Base-by-base conservation (phyloP, 2,797 vertebrate species). In the Paguma larvata region DNA sequence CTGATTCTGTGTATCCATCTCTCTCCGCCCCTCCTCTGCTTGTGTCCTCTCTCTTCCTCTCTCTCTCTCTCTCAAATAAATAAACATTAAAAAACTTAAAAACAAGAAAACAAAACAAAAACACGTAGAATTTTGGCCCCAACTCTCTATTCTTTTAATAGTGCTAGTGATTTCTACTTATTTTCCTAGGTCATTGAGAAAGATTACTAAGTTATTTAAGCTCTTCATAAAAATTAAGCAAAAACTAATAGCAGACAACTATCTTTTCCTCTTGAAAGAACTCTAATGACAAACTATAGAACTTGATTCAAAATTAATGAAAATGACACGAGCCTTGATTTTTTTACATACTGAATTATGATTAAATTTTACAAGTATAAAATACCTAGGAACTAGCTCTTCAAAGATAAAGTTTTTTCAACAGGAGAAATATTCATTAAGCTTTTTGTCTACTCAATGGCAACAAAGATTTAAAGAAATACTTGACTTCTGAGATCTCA, bases 281-380 rank as follows among this genome's bases (percentile, higher is more conserved):
- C 94, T 85, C n/a, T 89, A 89, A 83, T 32, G 38, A 73, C 56
- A 89, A 96, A 84, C 82, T 46, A 27, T 89, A 48, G 16, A 86
- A 93, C n/a, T 89, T 92, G 34, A 15, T 44, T 97, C 41, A 30
- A 19, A 78, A 68, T 92, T 65, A 96, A 94, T 80, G 41, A 95
- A n/a, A 92, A 72, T 34, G 15, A 15, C n/a, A 95, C 27, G 86
- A 83, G 13, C 34, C 34, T 92, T 95, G 41, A 48, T 63, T 73
- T 95, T 95, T 97, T 96, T 94, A 32, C 27, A 59, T 85, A 62
- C 5, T 21, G 15, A 89, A 94, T 93, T 92, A 72, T 27, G 48
- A 77, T 89, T 87, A 77, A 32, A 62, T 56, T 96, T 92, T 91
- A 59, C 4, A 78, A 82, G 25, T 73, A 89, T 3, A 48, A 85